A percentile compares a stretch with the other conserved stretches of the same genome.
These are phyloP conservation scores for Drosophila arizonae DNA, from an alignment of 1,140 invertebrate species.

Conservation along the genomic window DNA sequence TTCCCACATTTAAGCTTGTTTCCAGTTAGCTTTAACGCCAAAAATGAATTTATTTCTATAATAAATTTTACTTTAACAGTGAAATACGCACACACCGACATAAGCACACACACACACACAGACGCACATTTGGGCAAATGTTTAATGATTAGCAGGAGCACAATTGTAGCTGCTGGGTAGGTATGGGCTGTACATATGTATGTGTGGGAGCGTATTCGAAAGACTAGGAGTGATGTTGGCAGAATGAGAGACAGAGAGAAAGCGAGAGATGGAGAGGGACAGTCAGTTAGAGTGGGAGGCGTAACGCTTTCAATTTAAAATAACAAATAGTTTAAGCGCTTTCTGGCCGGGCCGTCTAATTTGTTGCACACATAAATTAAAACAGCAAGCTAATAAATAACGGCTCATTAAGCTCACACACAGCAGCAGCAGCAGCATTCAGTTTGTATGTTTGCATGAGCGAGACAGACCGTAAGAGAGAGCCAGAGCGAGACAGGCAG, in stretches of 20 bases:
- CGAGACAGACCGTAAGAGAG: not conserved
- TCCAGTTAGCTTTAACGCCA: not conserved
- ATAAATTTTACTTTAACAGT: constrained; percentile 42
- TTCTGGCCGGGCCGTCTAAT: constrained; percentile 60
- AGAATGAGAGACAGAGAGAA: not conserved
- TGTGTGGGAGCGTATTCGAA: not conserved
- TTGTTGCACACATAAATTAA: constrained; percentile 78
- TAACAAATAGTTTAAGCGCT: constrained; percentile 61
- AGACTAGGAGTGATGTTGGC: too few species aligned
- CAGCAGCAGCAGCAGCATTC: not conserved
- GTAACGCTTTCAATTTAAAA: constrained; percentile 49
- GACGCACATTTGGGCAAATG: constrained; percentile 16
- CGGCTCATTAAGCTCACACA: constrained; percentile 66
- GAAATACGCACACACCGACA: constrained; percentile 9
- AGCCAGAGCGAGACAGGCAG: constrained; percentile 13
- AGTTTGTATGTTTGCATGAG: not conserved
- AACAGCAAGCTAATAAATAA: constrained; percentile 73
- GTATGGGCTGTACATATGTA: not conserved
- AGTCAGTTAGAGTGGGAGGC: not conserved
- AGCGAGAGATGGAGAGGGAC: not conserved
- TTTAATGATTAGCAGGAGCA: constrained; percentile 48
- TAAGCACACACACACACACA: constrained; percentile 11
- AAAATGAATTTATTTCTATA: constrained; percentile 35
- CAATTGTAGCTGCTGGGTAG: constrained; percentile 18
- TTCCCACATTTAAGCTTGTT: too few species aligned